These are phyloP conservation scores for Drosophila neotestacea DNA, from an alignment of 2,888 invertebrate genomes.

Conservation along the genomic window DNA sequence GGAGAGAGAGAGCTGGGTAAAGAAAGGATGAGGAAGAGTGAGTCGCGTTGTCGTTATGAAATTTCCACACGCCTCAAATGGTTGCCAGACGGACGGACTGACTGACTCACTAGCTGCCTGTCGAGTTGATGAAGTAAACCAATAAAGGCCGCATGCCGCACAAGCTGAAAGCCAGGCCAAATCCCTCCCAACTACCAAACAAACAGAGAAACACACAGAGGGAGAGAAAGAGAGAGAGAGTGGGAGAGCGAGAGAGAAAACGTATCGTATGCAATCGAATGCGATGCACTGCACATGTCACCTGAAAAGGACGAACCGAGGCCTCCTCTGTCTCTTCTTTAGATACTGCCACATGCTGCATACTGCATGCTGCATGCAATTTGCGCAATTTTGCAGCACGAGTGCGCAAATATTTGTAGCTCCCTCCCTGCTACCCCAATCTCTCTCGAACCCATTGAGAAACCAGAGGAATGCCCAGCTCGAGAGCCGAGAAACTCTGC, in stretches of 20 bases:
- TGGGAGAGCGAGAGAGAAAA: neutral
- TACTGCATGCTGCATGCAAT: constrained; percentile 73
- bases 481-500: neutral
- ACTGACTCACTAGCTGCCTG: constrained; percentile 53
- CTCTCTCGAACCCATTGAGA: neutral
- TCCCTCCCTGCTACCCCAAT: neutral
- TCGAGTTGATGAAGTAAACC: constrained; percentile 82
- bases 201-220: neutral
- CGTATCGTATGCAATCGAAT: constrained; percentile 58
- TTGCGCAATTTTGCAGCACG: constrained; percentile 80
- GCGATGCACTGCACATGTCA: constrained; percentile 68
- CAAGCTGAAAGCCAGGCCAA: constrained; percentile 74
- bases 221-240: neutral
- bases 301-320: constrained; percentile 58
- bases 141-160: constrained; percentile 77
- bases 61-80: constrained; percentile 75
- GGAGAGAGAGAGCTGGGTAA: too few relatives aligned
- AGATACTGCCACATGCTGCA: constrained; percentile 32
- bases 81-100: constrained; percentile 48
- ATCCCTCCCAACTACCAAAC: constrained; percentile 49
- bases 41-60: constrained; percentile 71
- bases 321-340: neutral
- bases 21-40: neutral
- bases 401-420: constrained; percentile 75
- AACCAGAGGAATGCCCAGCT: constrained; percentile 9